Evolutionary conservation across 2,888 invertebrate species (phyloP).

Genomic region (Ametastegia equiseti): DNA sequence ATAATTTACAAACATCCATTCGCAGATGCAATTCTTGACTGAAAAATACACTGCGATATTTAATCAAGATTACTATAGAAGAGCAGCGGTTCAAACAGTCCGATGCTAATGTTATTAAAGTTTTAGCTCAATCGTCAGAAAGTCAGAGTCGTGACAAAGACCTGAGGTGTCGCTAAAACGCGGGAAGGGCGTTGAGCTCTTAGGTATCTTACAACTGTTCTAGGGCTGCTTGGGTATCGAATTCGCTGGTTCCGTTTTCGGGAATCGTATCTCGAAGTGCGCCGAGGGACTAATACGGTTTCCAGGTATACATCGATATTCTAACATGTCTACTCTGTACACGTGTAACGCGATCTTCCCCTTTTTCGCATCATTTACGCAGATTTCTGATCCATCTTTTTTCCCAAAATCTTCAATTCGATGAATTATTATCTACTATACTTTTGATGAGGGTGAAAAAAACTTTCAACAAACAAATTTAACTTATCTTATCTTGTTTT

Average conservation of each 20-base stretch:
- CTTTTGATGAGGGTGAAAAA: background rate
- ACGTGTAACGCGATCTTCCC: constrained; percentile 14
- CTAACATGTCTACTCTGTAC: background rate
- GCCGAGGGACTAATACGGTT: constrained; percentile 64
- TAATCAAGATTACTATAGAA: background rate
- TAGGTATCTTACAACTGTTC: constrained; percentile 58
- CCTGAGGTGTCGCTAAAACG: background rate
- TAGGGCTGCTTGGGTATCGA: constrained; percentile 71
- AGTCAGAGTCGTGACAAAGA: constrained; percentile 5
- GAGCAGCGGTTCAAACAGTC: background rate
- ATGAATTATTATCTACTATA: background rate
- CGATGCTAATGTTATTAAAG: background rate
- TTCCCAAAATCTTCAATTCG: background rate
- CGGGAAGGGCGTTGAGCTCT: constrained; percentile 38
- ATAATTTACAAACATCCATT: too few species aligned
- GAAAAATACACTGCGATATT: background rate
- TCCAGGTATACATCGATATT: constrained; percentile 60
- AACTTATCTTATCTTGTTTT: background rate
- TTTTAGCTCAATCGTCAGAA: background rate
- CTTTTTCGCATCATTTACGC: constrained; percentile 15
- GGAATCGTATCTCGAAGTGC: constrained; percentile 72
- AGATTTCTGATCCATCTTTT: constrained; percentile 27
- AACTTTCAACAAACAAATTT: background rate
- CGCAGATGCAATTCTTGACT: background rate
- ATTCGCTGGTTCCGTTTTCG: constrained; percentile 71